Percentiles rank a stretch among this genome's conserved stretches.
phyloP scores from a whole-genome alignment of 1,140 invertebrate genomes.

The Cydia splendana region DNA sequence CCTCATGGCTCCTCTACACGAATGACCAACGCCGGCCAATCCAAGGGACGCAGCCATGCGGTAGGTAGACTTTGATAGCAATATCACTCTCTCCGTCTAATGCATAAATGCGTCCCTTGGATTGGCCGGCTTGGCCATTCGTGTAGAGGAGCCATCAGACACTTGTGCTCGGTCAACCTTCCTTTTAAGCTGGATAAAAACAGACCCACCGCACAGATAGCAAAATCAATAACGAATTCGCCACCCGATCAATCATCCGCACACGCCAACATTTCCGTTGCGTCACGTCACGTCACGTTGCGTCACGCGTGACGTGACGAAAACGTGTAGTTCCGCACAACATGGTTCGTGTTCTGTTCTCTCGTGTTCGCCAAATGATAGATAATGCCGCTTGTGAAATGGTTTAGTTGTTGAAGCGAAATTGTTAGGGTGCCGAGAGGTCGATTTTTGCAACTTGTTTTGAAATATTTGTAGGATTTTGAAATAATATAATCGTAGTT shows the following conservation, averaged over 20 bases:
- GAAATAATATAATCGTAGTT: not conserved
- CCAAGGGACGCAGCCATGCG: no score
- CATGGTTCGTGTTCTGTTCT: slow-evolving; percentile 14
- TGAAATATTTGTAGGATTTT: not conserved
- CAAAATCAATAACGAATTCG: slow-evolving; percentile 18
- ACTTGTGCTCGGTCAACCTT: no score
- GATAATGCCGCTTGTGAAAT: slow-evolving; percentile 32
- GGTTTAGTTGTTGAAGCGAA: not conserved
- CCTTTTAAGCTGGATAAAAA: not conserved
- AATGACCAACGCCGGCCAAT: no score
- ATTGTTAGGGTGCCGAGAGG: not conserved
- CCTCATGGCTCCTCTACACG: no score
- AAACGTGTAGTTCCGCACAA: slow-evolving; percentile 43
- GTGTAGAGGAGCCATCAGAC: no score
- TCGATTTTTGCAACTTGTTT: slow-evolving; percentile 12
- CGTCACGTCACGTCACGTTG: slow-evolving; percentile 49
- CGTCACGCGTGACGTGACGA: slow-evolving; percentile 43
- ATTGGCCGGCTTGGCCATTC: no score
- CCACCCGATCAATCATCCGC: slow-evolving; percentile 43
- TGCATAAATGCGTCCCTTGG: no score
- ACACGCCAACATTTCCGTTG: slow-evolving; percentile 40
- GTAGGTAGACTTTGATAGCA: no score
- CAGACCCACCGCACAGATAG: not conserved
- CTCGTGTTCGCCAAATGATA: slow-evolving; percentile 40
- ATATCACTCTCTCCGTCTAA: no score